Evolutionary conservation across 2,797 vertebrate genomes (phyloP), one percentile per base, ranked within the genome.

Genomic region (Meriones psammophilus): DNA sequence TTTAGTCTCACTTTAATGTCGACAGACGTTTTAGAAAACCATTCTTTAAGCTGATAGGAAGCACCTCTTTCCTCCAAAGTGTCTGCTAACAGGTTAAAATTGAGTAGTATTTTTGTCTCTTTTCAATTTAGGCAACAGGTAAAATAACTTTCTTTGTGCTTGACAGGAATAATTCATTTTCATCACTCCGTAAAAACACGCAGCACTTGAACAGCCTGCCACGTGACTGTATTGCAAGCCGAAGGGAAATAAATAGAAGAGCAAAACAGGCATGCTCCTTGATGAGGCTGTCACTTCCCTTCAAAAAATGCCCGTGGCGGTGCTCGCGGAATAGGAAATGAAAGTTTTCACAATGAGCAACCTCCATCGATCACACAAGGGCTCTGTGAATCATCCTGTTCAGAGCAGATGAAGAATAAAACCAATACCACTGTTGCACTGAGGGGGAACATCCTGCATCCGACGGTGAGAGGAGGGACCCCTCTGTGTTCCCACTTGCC

Each of bases 151-250:
- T 76, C 80, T 88, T 73, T 54, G 46, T 92, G 36, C 54, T 66
- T 77, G 33, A 33, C 78, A 94, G 64, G 54, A 94, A 93, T 79
- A 92, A 92, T 94, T 90, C 60, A 79, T 96, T 92, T 89, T 95
- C 64, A 36, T 94, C 74, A 79, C 10, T 39, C 28, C 1, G 56
- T 18, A 86, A 71, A 24, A 93, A 78, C 28, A 78, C 20, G 60
- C 36, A 56, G 5, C n/a, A n/a, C 46, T 62, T 91, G 4, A 93
- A 83, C 20, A 89, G 13, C 10, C 26, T 87, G 14, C 3, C 30
- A 10, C 66, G 22, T 26, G 18, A 56, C 33, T 71, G 10, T 8
- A 26, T 36, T 69, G 22, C 28, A 30, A 76, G 4, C 33, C 24
- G 26, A 79, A 88, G 54, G 58, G 76, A 90, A 94, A n/a, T 33